Base-by-base conservation (phyloP, 2,797 vertebrate genomes). In the Sebastes cheni region DNA sequence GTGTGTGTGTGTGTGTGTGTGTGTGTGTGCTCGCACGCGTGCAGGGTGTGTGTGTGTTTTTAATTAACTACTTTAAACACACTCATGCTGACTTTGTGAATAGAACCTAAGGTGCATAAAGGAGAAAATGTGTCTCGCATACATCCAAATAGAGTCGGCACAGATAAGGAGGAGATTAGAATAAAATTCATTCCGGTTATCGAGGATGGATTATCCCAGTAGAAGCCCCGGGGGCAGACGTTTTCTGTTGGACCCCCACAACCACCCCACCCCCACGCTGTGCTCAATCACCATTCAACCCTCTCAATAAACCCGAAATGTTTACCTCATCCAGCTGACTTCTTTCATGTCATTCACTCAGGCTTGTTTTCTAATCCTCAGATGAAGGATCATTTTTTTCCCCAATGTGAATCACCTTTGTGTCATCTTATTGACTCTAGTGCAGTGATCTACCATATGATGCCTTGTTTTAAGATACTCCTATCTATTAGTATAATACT, bases 11-110 rank as follows among this genome's bases (percentile, higher is more conserved):
- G 29, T 25, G 29, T 11, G 59, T 20, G 27, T 77, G 80, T 89
- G 79, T 84, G 29, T 25, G 18, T n/a, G 29, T 6, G 27, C 50
- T 23, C 67, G 30, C 52, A 12, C 7, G 34, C 4, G 2, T 70
- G 65, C 70, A n/a, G 10, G 7, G 11, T 5, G 1, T 77, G 78
- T 89, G 79, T 84, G 79, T 85, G 84, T 84, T 87, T 90, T 90
- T 89, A 86, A 89, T 92, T 89, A 89, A 56, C 72, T 67, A 74
- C 64, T 61, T 83, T 84, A 89, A 88, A 88, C 83, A 89, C 42
- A 30, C 39, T 61, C 16, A 18, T 83, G 77, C 88, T 86, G 86
- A 87, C 76, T 84, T 69, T 87, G 84, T 86, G 77, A 86, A 86
- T 22, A 39, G 79, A 73, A 77, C 39, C 80, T 74, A 10, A 25